A percentile compares a stretch with the other conserved stretches of the same genome.
phyloP scores from a whole-genome alignment of 2,113 vertebrate species.

The Ochotona princeps region DNA sequence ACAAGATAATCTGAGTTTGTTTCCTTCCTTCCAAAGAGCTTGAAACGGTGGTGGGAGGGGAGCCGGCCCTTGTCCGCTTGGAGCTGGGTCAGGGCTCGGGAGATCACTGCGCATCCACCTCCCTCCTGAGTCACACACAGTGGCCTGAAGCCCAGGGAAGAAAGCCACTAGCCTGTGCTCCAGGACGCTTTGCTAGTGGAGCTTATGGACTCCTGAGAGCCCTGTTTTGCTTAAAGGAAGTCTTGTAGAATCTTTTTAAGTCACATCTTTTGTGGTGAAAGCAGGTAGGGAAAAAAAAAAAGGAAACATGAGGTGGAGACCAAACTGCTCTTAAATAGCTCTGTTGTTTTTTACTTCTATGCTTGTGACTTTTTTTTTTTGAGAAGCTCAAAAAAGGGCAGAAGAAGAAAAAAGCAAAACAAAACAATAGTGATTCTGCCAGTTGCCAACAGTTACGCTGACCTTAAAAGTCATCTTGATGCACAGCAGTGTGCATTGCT shows the following conservation, averaged over 20 bases:
- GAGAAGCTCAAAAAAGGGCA: not conserved
- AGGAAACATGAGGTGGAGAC: not conserved
- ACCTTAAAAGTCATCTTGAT: not conserved
- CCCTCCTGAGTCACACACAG: too few relatives aligned
- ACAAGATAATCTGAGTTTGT: not conserved
- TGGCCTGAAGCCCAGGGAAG: not conserved
- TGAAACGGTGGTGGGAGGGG: not conserved
- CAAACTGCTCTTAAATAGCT: not conserved
- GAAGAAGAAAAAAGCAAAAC: conserved; percentile 6
- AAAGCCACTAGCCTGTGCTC: not conserved
- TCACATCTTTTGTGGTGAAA: not conserved
- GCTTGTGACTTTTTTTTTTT: not conserved
- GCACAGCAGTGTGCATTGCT: not conserved
- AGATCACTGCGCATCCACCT: not conserved
- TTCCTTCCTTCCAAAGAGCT: not conserved
- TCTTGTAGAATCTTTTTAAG: conserved; percentile 30
- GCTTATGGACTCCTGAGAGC: not conserved
- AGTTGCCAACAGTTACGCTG: not conserved
- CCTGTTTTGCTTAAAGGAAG: conserved; percentile 10
- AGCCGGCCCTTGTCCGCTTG: not conserved
- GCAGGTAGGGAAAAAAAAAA: not conserved
- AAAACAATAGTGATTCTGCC: not conserved
- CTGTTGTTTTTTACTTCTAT: not conserved
- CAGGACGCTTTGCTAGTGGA: not conserved
- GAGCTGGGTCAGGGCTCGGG: not conserved